Evolutionary conservation across 2,113 vertebrate genomes (phyloP), one percentile per base, ranked within the genome.

Genomic region (Raja brachyura): DNA sequence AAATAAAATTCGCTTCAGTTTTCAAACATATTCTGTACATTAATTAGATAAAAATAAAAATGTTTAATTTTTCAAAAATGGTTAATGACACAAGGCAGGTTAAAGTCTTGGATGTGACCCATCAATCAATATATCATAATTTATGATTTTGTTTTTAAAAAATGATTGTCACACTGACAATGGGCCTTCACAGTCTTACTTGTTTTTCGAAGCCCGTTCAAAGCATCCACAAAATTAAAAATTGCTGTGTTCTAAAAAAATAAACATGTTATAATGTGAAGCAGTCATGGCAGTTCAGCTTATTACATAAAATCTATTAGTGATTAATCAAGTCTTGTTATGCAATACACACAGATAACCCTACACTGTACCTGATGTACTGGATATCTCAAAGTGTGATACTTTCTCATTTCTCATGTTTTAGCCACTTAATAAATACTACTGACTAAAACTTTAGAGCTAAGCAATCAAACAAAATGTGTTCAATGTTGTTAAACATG

Each of bases 401-500:
- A 73, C 68, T 20, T 73, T 61, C 33, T 16, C 25, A 92, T 54
- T 74, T 74, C 20, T 88, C 59, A 63, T 18, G 13, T 16, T 86
- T 86, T 86, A 61, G 61, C 11, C 9, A 54, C 10, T 85, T 1
- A 88, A 88, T n/a, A 88, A 88, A 31, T 88, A 66, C 83, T 0
- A 63, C 81, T n/a, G 83, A 63, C 10, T 31, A 86, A 22, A 16
- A 63, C 39, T 81, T 22, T 81, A 54, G 54, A n/a, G 28, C 16
- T 86, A 28, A 88, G 6, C 20, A 22, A 81, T 54, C 13, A 22
- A 81, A 88, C 83, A 63, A 63, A 66, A 88, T 63, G 18, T 14
- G 7, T 63, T 61, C 31, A 66, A 66, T 31, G 5, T 73, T 73
- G 11, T 73, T 92, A 54, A 93, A 94, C 94, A 85, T 93, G 83